These are phyloP conservation scores for Glossophaga mutica DNA, from an alignment of 2,797 vertebrate genomes.

Conservation along the genomic window DNA sequence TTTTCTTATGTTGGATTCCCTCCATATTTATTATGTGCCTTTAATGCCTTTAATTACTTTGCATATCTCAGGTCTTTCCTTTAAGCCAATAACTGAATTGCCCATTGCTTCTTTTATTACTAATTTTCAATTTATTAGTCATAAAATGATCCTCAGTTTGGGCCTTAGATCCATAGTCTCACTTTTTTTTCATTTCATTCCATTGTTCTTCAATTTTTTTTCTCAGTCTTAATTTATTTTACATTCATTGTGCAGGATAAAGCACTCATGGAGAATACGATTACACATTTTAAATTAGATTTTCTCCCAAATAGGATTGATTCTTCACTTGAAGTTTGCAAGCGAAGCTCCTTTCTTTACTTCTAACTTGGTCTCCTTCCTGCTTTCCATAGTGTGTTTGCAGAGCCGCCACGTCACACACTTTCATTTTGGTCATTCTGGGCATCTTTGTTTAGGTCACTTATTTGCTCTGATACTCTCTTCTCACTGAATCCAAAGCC, in stretches of 20 bases:
- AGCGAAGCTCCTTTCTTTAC: background rate
- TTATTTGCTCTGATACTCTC: background rate
- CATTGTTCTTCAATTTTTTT: background rate
- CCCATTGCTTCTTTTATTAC: background rate
- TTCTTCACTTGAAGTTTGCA: background rate
- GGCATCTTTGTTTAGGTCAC: background rate
- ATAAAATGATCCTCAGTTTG: background rate
- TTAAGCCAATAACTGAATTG: background rate
- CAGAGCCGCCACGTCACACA: background rate
- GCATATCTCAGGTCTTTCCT: background rate
- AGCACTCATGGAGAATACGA: background rate
- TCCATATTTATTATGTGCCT: background rate
- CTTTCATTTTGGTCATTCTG: background rate
- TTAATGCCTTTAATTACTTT: background rate
- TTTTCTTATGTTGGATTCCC: background rate
- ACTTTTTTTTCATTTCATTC: background rate
- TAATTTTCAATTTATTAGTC: background rate
- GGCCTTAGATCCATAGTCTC: background rate
- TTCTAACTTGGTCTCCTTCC: background rate
- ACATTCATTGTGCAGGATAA: background rate
- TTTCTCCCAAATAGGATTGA: background rate
- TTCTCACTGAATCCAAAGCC: background rate
- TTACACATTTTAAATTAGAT: background rate
- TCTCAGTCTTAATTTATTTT: background rate
- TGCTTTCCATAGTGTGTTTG: background rate